Conservation (phyloP, 2,888 invertebrate genomes). For the Cephus sareptanus region DNA sequence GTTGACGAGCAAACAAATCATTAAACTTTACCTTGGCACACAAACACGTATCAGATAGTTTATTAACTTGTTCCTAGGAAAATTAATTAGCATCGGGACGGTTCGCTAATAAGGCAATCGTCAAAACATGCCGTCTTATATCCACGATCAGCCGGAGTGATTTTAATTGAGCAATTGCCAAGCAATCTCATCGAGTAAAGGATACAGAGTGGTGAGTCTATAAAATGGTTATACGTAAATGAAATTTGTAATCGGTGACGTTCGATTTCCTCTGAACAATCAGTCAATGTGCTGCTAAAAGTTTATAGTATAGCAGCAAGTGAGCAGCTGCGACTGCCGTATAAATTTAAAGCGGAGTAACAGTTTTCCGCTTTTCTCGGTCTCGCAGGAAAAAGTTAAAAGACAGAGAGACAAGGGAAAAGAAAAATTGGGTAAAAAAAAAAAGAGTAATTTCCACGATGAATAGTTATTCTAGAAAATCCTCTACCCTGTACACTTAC, state of each 20-base stretch:
- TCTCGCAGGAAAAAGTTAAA: no score
- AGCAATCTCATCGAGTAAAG: neutral
- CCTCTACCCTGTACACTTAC: neutral
- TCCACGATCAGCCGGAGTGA: neutral
- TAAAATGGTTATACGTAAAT: neutral
- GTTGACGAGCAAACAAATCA: neutral
- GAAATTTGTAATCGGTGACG: neutral
- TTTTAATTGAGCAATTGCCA: neutral
- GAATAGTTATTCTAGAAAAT: neutral
- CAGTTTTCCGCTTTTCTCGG: no score
- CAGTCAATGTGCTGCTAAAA: neutral
- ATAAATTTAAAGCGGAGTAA: no score
- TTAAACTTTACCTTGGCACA: neutral
- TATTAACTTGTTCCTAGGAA: neutral
- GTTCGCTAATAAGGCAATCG: neutral
- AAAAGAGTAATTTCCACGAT: neutral
- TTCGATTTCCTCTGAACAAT: neutral
- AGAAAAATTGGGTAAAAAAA: no score
- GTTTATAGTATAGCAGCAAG: neutral
- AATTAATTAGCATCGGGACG: neutral
- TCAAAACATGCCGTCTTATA: neutral
- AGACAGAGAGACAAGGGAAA: no score
- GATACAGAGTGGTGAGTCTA: neutral
- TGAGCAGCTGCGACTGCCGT: no score
- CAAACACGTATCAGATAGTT: neutral